Evolutionary conservation across 92 coral and sea anemone species (phyloP).

Genomic region (Actinostola sp.): DNA sequence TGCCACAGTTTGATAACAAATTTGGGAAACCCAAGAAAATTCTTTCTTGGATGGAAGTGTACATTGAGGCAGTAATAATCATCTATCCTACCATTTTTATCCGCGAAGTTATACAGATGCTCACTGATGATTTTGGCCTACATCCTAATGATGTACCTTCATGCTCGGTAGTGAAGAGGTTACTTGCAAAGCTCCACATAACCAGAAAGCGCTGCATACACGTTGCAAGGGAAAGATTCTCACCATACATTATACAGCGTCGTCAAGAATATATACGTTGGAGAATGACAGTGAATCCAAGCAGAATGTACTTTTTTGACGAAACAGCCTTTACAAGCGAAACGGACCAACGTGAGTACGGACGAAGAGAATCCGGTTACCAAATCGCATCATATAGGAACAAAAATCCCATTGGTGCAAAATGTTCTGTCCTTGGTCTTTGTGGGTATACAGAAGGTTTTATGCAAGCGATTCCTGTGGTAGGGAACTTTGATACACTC

Average conservation of each 20-base stretch:
- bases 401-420: neutral
- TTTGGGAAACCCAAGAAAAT: too few species aligned
- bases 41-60: conserved; percentile 9
- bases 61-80: neutral
- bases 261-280: conserved; percentile 6
- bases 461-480: neutral
- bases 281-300: neutral
- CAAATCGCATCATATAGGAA: neutral
- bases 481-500: neutral
- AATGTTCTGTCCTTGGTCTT: neutral
- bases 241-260: neutral
- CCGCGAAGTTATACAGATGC: neutral
- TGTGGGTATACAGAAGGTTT: neutral
- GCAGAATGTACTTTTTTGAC: conserved; percentile 1
- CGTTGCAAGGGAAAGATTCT: neutral
- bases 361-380: neutral
- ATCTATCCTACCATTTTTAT: neutral
- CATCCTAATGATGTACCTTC: neutral
- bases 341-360: conserved; percentile 3
- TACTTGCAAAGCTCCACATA: neutral
- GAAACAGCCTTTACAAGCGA: neutral
- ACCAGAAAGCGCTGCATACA: neutral
- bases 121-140: neutral
- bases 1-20: too few species aligned
- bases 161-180: neutral